These are phyloP conservation scores for Alauda arvensis DNA, from an alignment of 2,797 vertebrate species.

Conservation along the genomic window DNA sequence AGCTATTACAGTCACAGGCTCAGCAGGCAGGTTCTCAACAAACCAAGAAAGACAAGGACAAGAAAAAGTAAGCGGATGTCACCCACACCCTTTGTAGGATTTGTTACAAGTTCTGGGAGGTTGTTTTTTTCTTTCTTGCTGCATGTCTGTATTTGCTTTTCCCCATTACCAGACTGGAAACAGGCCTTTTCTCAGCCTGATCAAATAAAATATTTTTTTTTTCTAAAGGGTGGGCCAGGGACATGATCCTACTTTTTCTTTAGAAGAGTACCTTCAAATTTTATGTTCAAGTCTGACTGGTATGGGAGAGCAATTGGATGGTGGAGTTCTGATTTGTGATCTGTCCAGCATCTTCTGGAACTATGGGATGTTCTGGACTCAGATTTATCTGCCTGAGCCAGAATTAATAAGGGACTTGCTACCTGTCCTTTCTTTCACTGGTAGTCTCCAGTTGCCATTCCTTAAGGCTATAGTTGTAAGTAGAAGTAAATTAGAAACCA, in stretches of 20 bases:
- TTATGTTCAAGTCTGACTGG: background rate
- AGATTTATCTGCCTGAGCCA: constrained; percentile 13
- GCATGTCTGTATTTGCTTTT: constrained; percentile 71
- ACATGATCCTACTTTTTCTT: constrained; percentile 53
- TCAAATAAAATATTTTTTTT: constrained; percentile 63
- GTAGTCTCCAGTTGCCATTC: background rate
- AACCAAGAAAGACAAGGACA: constrained; percentile 85
- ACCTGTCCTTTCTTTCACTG: background rate
- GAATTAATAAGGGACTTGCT: background rate
- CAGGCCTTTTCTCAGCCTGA: constrained; percentile 63
- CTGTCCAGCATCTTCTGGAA: constrained; percentile 6
- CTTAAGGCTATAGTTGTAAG: background rate
- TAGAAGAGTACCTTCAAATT: constrained; percentile 31
- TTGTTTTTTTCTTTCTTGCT: constrained; percentile 46
- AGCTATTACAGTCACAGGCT: constrained; percentile 78
- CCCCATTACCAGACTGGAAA: constrained; percentile 70
- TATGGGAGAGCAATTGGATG: background rate
- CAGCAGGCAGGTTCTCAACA: constrained; percentile 80
- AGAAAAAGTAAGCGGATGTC: constrained; percentile 82
- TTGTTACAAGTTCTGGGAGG: constrained; percentile 32
- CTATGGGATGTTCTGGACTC: background rate
- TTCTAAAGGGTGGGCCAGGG: constrained; percentile 52
- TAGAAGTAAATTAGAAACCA: constrained; percentile 9
- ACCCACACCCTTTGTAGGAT: constrained; percentile 26
- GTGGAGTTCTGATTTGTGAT: background rate